A percentile compares a stretch with the other conserved stretches of the same genome.
Conservation (phyloP, 2,888 invertebrate species). For the Tubulanus polymorphus region DNA sequence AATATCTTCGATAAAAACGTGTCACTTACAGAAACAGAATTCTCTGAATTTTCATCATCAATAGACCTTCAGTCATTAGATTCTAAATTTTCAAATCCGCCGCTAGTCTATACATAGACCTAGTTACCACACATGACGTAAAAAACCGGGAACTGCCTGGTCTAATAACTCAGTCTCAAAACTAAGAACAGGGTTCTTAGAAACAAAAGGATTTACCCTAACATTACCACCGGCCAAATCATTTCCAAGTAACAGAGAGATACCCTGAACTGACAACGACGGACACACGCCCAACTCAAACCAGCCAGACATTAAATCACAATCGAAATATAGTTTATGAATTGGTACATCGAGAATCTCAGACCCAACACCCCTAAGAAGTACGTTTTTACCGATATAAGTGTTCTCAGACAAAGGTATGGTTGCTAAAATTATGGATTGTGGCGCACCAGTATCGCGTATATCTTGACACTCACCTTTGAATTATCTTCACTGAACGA, state of each 20-base stretch:
- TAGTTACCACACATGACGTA: background rate
- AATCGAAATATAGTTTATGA: constrained; percentile 12
- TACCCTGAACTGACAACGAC: constrained; percentile 15
- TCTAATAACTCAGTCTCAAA: too few species aligned
- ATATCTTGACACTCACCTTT: too few species aligned
- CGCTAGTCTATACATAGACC: background rate
- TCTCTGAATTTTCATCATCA: too few species aligned
- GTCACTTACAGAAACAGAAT: too few species aligned
- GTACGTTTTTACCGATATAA: constrained; percentile 12
- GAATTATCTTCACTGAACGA: too few species aligned
- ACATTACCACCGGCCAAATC: constrained; percentile 16
- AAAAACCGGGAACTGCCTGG: too few species aligned
- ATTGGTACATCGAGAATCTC: constrained; percentile 17
- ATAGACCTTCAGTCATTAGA: too few species aligned
- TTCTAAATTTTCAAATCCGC: too few species aligned
- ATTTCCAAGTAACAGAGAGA: constrained; percentile 18
- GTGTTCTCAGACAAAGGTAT: constrained; percentile 12
- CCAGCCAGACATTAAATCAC: constrained; percentile 15
- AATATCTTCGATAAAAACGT: too few species aligned
- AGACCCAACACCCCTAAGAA: constrained; percentile 19
- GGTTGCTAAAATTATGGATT: constrained; percentile 18
- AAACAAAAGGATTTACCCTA: background rate
- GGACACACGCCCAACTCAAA: constrained; percentile 16
- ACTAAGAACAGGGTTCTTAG: background rate
- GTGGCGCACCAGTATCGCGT: constrained; percentile 20